These are phyloP conservation scores for Paragorgia papillata DNA, from an alignment of 92 coral and sea anemone genomes.

Conservation along the genomic window DNA sequence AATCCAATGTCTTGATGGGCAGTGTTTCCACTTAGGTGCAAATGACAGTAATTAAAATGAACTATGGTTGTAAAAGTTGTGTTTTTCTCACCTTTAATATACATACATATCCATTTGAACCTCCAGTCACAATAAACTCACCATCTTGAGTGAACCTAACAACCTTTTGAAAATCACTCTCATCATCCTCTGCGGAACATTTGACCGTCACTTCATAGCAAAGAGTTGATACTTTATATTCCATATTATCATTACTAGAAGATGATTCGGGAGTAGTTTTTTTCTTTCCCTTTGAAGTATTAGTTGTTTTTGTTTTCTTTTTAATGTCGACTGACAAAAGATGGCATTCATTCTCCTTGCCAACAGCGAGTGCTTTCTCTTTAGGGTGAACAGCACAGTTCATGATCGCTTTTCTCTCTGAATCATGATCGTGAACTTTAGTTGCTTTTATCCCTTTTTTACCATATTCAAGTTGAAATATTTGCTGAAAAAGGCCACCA, in stretches of 20 bases:
- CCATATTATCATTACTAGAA: conserved; percentile 64
- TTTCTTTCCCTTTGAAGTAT: conserved; percentile 53
- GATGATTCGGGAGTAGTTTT: conserved; percentile 25
- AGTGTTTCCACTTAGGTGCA: too few species aligned
- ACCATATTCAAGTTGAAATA: conserved; percentile 72
- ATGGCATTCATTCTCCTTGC: conserved; percentile 97
- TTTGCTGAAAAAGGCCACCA: conserved; percentile 59
- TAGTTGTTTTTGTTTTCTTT: conserved; percentile 66
- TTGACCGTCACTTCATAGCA: conserved; percentile 54
- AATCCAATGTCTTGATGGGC: too few species aligned
- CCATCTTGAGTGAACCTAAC: conserved; percentile 89
- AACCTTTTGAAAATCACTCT: conserved; percentile 91
- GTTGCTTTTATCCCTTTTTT: conserved; percentile 71
- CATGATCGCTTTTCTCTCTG: conserved; percentile 93
- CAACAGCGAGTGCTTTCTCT: conserved; percentile 77
- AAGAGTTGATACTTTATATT: conserved; percentile 66
- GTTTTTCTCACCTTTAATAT: conserved; percentile 74
- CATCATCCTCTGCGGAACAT: conserved; percentile 71
- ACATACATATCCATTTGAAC: conserved; percentile 91
- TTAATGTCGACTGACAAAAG: conserved; percentile 71
- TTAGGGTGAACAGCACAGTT: conserved; percentile 90
- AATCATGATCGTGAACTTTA: conserved; percentile 85
- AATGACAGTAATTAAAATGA: too few species aligned
- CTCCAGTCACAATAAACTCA: conserved; percentile 85
- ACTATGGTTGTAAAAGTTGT: too few species aligned